Percentiles rank a stretch among this genome's conserved stretches.
These are phyloP conservation scores for Desmophyllum pertusum DNA, from an alignment of 92 coral and sea anemone species.

Conservation along the genomic window DNA sequence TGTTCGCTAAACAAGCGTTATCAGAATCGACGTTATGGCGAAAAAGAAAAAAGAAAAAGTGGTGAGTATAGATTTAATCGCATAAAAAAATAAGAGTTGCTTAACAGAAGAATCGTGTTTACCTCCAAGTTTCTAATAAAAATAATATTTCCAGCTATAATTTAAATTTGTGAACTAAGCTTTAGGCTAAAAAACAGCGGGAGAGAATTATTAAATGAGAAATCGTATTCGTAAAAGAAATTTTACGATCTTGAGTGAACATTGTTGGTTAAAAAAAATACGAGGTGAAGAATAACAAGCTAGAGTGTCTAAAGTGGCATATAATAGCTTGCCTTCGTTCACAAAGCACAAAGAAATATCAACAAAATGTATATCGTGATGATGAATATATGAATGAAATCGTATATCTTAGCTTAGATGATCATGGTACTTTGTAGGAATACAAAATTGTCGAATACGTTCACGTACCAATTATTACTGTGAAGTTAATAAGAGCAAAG, in stretches of 20 bases:
- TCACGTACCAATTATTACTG: constrained; percentile 18
- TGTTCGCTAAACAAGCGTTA: not conserved
- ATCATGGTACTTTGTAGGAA: not conserved
- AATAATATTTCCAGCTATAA: not conserved
- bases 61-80: not conserved
- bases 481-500: constrained; percentile 20
- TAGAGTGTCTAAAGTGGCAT: not conserved
- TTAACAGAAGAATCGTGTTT: not conserved
- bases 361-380: not conserved
- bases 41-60: not conserved
- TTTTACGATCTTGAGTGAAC: not conserved
- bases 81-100: not conserved
- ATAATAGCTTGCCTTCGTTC: not conserved
- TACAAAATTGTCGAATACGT: not conserved
- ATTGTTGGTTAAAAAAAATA: not conserved
- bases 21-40: not conserved
- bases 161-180: not conserved
- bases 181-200: not conserved
- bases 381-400: too few species aligned
- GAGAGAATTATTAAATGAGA: not conserved
- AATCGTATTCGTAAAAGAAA: not conserved
- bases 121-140: not conserved
- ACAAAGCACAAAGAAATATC: not conserved
- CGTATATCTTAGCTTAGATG: not conserved
- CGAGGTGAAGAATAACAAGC: not conserved